Evolutionary conservation across 2,888 invertebrate species (phyloP).

Genomic region (Tholera decimalis): DNA sequence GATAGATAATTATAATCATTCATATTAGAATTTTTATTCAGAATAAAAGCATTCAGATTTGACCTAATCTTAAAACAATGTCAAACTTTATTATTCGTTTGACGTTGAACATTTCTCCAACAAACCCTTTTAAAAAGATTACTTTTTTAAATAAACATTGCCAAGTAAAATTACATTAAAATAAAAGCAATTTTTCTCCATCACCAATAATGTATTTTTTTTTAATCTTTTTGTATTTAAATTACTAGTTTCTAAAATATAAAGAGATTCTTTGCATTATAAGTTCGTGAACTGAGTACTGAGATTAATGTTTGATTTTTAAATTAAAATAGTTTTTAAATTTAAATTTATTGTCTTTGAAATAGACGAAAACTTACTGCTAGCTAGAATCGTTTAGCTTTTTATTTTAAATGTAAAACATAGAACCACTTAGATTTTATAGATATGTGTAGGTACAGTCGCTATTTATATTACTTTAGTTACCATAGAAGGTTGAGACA

Average conservation of each 20-base stretch:
- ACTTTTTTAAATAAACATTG: background rate
- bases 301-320: constrained; percentile 45
- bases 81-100: background rate
- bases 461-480: constrained; percentile 39
- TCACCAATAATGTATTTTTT: constrained; percentile 3
- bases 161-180: constrained; percentile 7
- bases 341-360: constrained; percentile 42
- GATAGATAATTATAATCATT: too few relatives aligned
- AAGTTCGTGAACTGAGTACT: constrained; percentile 54
- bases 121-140: background rate
- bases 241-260: background rate
- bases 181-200: background rate
- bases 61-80: too few relatives aligned
- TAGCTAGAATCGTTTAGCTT: constrained; percentile 44
- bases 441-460: constrained; percentile 44
- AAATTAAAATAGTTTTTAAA: constrained; percentile 23
- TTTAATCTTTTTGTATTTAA: constrained; percentile 17
- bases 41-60: too few relatives aligned
- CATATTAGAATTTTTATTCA: too few relatives aligned
- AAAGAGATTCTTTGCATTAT: constrained; percentile 6
- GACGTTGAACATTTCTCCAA: background rate
- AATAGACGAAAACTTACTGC: constrained; percentile 57
- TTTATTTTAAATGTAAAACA: constrained; percentile 57
- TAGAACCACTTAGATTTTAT: constrained; percentile 64
- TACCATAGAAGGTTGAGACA: constrained; percentile 23